A percentile compares a stretch with the other conserved stretches of the same genome.
Conservation (phyloP, 2,113 vertebrate genomes). For the Panthera tigris region DNA sequence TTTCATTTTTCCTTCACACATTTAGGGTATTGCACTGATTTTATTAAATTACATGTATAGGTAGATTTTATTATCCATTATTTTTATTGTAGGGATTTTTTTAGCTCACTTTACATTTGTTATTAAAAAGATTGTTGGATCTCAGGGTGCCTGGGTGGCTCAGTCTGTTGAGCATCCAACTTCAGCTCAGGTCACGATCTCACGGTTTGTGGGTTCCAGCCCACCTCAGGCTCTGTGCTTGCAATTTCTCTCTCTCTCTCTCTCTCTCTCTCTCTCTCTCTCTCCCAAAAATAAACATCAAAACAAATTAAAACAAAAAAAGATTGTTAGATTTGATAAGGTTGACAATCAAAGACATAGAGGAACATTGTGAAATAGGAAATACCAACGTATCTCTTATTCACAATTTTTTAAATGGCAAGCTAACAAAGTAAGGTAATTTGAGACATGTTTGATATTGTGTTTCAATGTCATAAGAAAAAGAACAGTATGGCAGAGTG, state of each 20-base stretch:
- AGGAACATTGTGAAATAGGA: not conserved
- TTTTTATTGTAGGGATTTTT: not conserved
- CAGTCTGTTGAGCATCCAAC: too few relatives aligned
- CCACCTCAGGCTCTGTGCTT: too few relatives aligned
- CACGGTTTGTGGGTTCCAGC: too few relatives aligned
- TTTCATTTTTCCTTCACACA: not conserved
- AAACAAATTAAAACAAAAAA: not conserved
- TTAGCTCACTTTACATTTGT: not conserved
- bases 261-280: too few relatives aligned
- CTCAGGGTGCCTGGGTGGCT: too few relatives aligned
- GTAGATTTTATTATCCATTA: not conserved
- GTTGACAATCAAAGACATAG: not conserved
- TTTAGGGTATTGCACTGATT: not conserved
- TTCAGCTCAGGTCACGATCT: too few relatives aligned
- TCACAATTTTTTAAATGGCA: constrained; percentile 5
- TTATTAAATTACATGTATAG: not conserved
- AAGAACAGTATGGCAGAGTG: not conserved
- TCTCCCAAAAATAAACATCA: too few relatives aligned
- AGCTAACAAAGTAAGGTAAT: not conserved
- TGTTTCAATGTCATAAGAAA: not conserved
- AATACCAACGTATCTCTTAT: not conserved
- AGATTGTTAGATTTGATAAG: not conserved
- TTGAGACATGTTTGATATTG: not conserved
- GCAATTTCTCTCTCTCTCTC: too few relatives aligned
- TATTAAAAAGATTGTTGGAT: not conserved